Percentiles rank a stretch among this genome's conserved stretches.
phyloP scores from a whole-genome alignment of 2,888 invertebrate species.

The Rotaria magnacalcarata region DNA sequence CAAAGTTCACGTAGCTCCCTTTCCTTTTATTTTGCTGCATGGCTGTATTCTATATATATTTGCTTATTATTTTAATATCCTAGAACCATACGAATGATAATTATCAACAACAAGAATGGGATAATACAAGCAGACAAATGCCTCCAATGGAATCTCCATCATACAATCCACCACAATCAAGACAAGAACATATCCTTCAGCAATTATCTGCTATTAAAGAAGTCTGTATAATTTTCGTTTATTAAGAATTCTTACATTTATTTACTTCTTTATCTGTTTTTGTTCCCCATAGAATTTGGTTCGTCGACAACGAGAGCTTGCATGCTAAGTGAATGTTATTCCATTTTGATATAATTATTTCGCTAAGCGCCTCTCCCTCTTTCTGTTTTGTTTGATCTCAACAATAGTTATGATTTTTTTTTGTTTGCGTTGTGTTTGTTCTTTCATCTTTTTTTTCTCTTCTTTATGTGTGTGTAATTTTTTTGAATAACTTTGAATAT shows the following conservation, averaged over 20 bases:
- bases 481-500: background rate
- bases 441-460: background rate
- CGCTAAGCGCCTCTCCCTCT: background rate
- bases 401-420: background rate
- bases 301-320: constrained; percentile 40
- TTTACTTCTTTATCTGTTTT: background rate
- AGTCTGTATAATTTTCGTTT: background rate
- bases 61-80: background rate
- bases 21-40: background rate
- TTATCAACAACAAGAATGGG: background rate
- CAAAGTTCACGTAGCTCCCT: background rate
- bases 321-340: background rate
- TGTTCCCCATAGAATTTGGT: constrained; percentile 34
- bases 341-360: background rate
- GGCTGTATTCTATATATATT: no score
- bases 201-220: constrained; percentile 41
- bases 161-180: constrained; percentile 23
- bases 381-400: background rate
- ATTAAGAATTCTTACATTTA: background rate
- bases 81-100: background rate
- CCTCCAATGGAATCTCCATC: background rate
- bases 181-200: constrained; percentile 43
- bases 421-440: background rate
- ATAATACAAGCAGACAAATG: background rate
- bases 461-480: background rate